These are phyloP conservation scores for Neoseiulus cucumeris DNA, from an alignment of 1,140 invertebrate species.

Conservation along the genomic window DNA sequence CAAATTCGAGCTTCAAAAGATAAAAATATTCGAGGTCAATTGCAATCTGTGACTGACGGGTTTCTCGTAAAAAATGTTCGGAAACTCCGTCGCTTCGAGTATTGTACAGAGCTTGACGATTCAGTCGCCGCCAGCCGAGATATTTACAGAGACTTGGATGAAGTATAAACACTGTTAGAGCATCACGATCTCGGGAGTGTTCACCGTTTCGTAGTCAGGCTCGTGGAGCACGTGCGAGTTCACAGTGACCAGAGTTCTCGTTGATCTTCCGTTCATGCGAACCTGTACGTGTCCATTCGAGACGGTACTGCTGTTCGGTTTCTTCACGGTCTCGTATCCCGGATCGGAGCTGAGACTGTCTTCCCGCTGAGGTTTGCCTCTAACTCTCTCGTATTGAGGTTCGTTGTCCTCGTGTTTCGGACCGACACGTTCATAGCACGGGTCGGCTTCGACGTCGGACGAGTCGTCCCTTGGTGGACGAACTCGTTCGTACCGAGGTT, in stretches of 20 bases:
- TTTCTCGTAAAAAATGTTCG: too few species aligned
- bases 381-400: background rate
- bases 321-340: conserved; percentile 4
- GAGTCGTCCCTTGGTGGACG: background rate
- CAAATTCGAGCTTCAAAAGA: too few species aligned
- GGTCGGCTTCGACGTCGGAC: background rate
- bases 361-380: background rate
- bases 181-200: conserved; percentile 4
- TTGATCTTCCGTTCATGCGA: background rate
- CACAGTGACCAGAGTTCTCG: background rate
- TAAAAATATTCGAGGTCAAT: too few species aligned
- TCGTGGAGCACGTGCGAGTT: conserved; percentile 7
- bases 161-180: background rate
- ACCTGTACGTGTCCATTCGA: background rate
- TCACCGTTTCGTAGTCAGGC: conserved; percentile 1
- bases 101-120: too few species aligned
- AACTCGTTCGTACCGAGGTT: background rate
- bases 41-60: too few species aligned
- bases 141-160: too few species aligned
- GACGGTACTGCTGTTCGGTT: background rate
- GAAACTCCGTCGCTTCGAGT: too few species aligned
- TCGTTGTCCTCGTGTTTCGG: background rate
- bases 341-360: conserved; percentile 10
- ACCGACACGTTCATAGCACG: conserved; percentile 5
- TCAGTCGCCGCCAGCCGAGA: too few species aligned